These are phyloP conservation scores for Centrocercus urophasianus DNA, from an alignment of 2,113 vertebrate genomes.

Conservation along the genomic window DNA sequence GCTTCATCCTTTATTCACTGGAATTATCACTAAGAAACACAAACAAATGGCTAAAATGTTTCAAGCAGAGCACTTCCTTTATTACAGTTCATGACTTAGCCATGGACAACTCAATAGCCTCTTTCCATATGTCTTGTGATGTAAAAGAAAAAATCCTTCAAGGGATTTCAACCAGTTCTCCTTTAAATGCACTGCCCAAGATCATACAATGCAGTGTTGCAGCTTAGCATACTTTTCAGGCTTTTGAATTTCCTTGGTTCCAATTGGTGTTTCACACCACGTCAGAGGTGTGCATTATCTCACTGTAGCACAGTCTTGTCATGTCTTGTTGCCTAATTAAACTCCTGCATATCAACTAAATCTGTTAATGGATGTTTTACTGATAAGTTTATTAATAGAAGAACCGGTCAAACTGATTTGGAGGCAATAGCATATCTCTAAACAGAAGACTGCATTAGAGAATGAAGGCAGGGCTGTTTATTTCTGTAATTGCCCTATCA, in stretches of 20 bases:
- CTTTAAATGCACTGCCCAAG: background rate
- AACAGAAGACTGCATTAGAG: background rate
- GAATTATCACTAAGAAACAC: background rate
- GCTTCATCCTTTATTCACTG: background rate
- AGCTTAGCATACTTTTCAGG: background rate
- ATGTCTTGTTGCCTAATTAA: background rate
- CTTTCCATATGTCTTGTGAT: background rate
- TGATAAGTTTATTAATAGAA: slow-evolving; percentile 48
- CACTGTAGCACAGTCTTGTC: background rate
- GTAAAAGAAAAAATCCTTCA: background rate
- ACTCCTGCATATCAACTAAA: background rate
- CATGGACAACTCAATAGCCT: background rate
- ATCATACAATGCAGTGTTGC: background rate
- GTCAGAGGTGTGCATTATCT: background rate
- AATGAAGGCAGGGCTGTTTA: background rate
- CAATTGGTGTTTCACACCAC: background rate
- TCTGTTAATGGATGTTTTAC: background rate
- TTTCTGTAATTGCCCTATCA: background rate
- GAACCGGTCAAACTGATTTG: background rate
- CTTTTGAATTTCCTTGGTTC: background rate
- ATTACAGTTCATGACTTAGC: background rate
- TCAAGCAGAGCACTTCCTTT: background rate
- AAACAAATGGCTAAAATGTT: background rate
- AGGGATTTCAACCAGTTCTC: background rate
- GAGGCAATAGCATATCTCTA: background rate